Conservation (phyloP, 2,113 vertebrate genomes). For the Harpagus bidentatus region DNA sequence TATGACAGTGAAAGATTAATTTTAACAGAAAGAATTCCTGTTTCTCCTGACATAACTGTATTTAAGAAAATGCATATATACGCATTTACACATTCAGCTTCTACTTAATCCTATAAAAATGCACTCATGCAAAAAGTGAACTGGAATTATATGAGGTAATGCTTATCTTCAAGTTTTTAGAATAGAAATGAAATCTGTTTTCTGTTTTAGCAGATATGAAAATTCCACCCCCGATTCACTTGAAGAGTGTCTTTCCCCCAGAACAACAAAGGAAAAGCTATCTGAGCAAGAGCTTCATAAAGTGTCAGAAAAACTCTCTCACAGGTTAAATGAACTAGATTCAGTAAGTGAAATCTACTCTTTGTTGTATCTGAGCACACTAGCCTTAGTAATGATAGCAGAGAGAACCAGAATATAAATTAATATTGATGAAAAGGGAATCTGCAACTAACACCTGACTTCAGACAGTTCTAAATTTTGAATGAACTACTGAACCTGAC, state of each 20-base stretch:
- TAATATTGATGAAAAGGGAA: background rate
- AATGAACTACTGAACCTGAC: background rate
- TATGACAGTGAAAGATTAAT: background rate
- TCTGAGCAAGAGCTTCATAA: constrained; percentile 79
- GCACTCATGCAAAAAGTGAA: background rate
- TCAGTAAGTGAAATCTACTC: constrained; percentile 68
- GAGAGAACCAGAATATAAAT: background rate
- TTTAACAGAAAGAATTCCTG: background rate
- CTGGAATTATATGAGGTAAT: background rate
- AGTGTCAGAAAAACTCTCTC: constrained; percentile 84
- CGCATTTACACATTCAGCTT: background rate
- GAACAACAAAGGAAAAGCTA: constrained; percentile 68
- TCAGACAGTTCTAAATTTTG: background rate
- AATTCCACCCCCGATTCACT: background rate
- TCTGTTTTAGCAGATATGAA: background rate
- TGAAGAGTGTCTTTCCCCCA: constrained; percentile 56
- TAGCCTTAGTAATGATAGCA: background rate
- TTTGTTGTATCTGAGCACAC: background rate
- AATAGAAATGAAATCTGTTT: background rate
- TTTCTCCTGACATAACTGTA: background rate
- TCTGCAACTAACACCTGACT: background rate
- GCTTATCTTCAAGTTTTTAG: background rate
- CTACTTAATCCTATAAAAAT: background rate
- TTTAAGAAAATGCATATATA: background rate
- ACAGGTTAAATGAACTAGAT: constrained; percentile 84